Evolutionary conservation across 2,888 invertebrate species (phyloP), one percentile per base, ranked within the genome.

Genomic region (Dorcus hopei): DNA sequence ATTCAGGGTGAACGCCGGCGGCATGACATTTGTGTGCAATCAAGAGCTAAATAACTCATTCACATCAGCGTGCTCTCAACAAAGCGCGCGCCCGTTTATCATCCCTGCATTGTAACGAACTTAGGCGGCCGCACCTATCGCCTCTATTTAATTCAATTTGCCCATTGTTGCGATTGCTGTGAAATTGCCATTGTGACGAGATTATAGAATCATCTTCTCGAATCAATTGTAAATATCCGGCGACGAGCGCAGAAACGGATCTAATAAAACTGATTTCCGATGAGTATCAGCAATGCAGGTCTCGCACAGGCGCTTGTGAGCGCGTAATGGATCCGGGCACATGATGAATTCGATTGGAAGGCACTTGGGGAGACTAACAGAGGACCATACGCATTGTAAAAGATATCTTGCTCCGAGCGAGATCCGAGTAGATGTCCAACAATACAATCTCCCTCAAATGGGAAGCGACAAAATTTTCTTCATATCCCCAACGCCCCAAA

Each of bases 11-110:
- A 68, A 71, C 59, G 52, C 68, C 69, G 68, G 62, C 70, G 67
- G 70, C 68, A 69, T 70, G 72, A 72, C 73, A 73, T 74, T 75
- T 75, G 73, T 74, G 74, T 74, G 73, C 75, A 77, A 77, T 77
- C 76, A 77, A 66, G 68, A 68, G 70, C 71, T 73, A 73, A 75
- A 75, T 75, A 75, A 75, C 76, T 77, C 76, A 77, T 76, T 72
- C 73, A 68, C 71, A 74, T 74, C 74, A 73, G 65, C 73, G 69
- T 66, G 64, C 72, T 59, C 67, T 68, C 66, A 63, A 66, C 67
- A 67, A 70, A 70, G 69, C 68, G 65, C 66, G 68, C 69, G 66
- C 66, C 56, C 67, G 67, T 70, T 66, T 70, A 71, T 71, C 71
- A 72, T 69, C 62, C 49, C 58, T 52, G 55, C 58, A 63, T 63